Base-by-base conservation (phyloP, 2,888 invertebrate species). In the Petrolisthes manimaculis region DNA sequence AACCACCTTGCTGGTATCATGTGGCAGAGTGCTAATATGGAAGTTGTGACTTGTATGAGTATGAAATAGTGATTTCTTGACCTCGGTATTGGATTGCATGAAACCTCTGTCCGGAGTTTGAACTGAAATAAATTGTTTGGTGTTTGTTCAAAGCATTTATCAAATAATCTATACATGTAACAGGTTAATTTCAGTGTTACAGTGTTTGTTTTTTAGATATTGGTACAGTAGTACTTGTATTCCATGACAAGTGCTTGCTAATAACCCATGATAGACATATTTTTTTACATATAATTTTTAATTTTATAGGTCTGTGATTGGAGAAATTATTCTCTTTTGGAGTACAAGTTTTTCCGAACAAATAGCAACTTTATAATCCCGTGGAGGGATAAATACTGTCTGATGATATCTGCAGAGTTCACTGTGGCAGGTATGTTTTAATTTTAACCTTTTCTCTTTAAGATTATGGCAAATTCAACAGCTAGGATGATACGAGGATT, bases 301-400 rank as follows among this genome's bases (percentile, higher is more conserved):
- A 5, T 69, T 71, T n/a, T 81, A 37, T 77, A 86, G 86, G 82
- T 82, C 8, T 87, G 86, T 87, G 78, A 87, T 6, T 87, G 86
- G 86, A 78, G 12, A n/a, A 83, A 87, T 37, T 67, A 51, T 55
- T 87, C 86, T 69, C 67, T 83, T 78, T 24, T 87, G 18, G 61
- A 83, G n/a, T 87, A 69, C 86, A 83, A 87, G 37, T 87, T 78
- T 78, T n/a, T 87, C 9, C 82, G 86, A 3, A 74, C 83, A 54
- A 83, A 53, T 77, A 74, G 69, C 54, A 55, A 79, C 51, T 21
- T 54, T 21, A 9, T 87, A 24, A 83, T 37, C 14, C 78, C 61
- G 37, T 87, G 86, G 86, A 77, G 55, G 53, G 69, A 53, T 56
- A 67, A 55, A 4, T 75, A 55, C 54, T 86, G 86, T 67, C 82